A percentile compares a stretch with the other conserved stretches of the same genome.
phyloP scores from a whole-genome alignment of 2,888 invertebrate genomes.

The Clistopyga incitator region DNA sequence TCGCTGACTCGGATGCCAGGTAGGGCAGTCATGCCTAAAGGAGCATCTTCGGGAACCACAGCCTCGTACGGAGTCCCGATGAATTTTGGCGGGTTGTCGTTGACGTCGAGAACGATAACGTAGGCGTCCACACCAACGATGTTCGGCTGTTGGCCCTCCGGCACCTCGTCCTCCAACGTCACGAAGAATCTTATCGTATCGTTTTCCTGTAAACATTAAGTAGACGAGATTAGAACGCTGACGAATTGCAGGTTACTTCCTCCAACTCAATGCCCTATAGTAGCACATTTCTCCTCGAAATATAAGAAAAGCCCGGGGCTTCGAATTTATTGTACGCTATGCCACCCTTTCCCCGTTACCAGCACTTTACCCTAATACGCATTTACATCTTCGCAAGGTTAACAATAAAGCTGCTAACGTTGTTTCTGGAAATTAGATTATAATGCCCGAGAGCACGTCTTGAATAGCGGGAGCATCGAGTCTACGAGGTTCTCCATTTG shows the following conservation, averaged over 20 bases:
- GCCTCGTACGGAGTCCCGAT: conserved; percentile 92
- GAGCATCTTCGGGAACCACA: conserved; percentile 91
- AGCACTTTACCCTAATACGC: conserved; percentile 48
- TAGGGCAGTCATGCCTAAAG: conserved; percentile 90
- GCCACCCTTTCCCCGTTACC: no score
- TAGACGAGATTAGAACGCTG: neutral
- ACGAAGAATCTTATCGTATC: conserved; percentile 92
- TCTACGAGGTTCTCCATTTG: conserved; percentile 1
- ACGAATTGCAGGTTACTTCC: no score
- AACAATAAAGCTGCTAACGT: conserved; percentile 67
- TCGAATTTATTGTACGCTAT: no score
- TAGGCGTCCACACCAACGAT: conserved; percentile 91
- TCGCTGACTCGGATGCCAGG: conserved; percentile 91
- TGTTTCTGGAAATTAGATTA: conserved; percentile 67
- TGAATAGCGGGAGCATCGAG: conserved; percentile 11
- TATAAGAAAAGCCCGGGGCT: neutral
- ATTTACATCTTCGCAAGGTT: conserved; percentile 62
- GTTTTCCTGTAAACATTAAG: conserved; percentile 86
- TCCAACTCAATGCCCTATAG: no score
- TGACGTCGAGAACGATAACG: conserved; percentile 94
- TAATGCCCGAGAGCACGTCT: conserved; percentile 58
- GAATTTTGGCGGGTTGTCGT: conserved; percentile 92
- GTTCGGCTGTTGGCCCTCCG: conserved; percentile 87
- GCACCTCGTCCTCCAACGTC: conserved; percentile 91
- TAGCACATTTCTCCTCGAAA: no score